A percentile compares a stretch with the other conserved stretches of the same genome.
Evolutionary conservation across 2,888 invertebrate genomes (phyloP).

Genomic region (Archips crataeganus): DNA sequence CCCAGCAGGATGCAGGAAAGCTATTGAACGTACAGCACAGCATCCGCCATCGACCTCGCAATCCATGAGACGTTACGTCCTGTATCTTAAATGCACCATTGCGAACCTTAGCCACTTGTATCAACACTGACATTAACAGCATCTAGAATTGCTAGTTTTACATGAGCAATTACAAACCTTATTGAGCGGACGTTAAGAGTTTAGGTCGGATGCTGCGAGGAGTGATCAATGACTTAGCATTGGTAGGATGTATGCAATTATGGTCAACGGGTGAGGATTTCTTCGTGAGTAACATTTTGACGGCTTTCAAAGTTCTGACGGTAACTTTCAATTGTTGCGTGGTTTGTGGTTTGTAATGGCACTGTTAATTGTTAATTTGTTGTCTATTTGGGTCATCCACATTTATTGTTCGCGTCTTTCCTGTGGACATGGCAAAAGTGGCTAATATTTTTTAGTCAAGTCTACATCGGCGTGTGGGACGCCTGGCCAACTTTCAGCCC

Average conservation of each 20-base stretch:
- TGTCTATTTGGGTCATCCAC: no score
- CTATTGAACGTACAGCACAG: constrained; percentile 55
- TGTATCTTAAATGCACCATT: constrained; percentile 41
- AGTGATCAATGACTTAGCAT: constrained; percentile 58
- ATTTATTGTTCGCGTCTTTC: no score
- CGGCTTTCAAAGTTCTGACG: constrained; percentile 31
- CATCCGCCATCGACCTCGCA: constrained; percentile 60
- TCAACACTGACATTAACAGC: constrained; percentile 48
- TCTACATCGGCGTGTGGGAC: no score
- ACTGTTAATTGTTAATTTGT: neutral
- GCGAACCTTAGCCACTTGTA: constrained; percentile 47
- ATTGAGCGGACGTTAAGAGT: constrained; percentile 35
- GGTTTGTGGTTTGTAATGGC: no score
- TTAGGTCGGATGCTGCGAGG: constrained; percentile 57
- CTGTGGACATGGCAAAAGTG: no score
- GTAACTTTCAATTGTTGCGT: constrained; percentile 12
- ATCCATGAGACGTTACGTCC: constrained; percentile 50
- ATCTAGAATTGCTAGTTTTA: constrained; percentile 9
- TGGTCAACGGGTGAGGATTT: constrained; percentile 55
- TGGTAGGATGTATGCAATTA: constrained; percentile 65
- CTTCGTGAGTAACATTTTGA: constrained; percentile 45
- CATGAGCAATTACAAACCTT: constrained; percentile 47
- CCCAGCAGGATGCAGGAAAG: constrained; percentile 63
- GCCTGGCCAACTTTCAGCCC: no score
- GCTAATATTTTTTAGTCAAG: no score